Evolutionary conservation across 2,888 invertebrate species (phyloP), one percentile per base, ranked within the genome.

Genomic region (Copidosoma aretas): DNA sequence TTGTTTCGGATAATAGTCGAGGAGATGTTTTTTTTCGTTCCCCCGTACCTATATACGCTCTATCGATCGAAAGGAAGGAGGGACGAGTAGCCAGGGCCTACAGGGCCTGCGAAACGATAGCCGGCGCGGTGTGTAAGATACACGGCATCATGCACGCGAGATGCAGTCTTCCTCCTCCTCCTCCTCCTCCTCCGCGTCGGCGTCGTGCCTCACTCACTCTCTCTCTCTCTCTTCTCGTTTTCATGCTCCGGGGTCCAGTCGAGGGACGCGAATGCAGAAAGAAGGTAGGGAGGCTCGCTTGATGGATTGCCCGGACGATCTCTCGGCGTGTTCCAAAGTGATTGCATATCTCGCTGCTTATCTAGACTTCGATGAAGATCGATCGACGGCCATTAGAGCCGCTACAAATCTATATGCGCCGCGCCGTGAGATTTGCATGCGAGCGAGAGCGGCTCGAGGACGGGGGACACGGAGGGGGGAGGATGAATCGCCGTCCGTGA

Each of bases 301-400:
- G 80, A 79, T 79, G 78, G 79, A 80, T 80, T 24, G 77, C 77
- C 74, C 71, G 67, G 74, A 67, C 76, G 76, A 78, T 78, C 78
- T 76, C 76, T 73, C 75, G 73, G 74, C 75, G 74, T 74, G 74
- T 74, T 75, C 75, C 75, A 76, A 76, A 79, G 78, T 78, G 78
- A 79, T 80, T 79, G 78, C 78, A 80, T 80, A 80, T 79, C 79
- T 75, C 75, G 74, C 71, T 74, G 77, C 77, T 78, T 78, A 80
- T 80, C 80, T 78, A 74, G 76, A 77, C 77, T 74, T 74, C 75
- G 77, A 78, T 80, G 79, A 77, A 77, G 77, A 80, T 79, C 78
- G 77, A 80, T 79, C 77, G 77, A 75, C 73, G 75, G 74, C 77
- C 76, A 77, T 77, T 77, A 77, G 74, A 75, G 75, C 72, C 72